phyloP scores from a whole-genome alignment of 2,888 invertebrate genomes.

The Nomada ruficornis region DNA sequence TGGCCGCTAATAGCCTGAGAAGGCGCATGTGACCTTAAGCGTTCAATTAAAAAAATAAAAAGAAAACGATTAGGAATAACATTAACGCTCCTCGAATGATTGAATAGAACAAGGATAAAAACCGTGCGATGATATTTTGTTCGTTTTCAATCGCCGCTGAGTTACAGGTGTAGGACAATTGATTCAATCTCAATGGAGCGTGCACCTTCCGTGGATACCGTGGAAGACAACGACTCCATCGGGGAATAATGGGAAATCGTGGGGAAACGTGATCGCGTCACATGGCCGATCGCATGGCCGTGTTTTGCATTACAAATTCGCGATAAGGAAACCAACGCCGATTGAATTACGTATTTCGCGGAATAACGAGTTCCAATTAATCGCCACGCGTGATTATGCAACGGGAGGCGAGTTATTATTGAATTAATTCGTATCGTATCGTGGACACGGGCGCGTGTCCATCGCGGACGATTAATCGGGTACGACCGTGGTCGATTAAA shows the following conservation, averaged over 20 bases:
- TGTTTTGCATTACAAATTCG: constrained; percentile 48
- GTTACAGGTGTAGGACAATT: no score
- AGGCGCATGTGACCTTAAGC: no score
- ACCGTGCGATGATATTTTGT: no score
- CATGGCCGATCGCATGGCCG: neutral
- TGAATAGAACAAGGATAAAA: no score
- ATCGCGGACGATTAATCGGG: constrained; percentile 46
- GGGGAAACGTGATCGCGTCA: constrained; percentile 13
- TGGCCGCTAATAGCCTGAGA: no score
- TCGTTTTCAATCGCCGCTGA: no score
- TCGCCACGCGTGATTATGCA: constrained; percentile 40
- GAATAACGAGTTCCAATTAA: constrained; percentile 49
- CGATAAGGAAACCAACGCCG: constrained; percentile 41
- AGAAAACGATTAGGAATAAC: no score
- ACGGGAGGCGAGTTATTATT: constrained; percentile 42
- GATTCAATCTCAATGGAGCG: no score
- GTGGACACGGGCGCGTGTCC: constrained; percentile 22
- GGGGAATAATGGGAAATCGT: constrained; percentile 12
- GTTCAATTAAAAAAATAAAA: no score
- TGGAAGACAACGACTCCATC: neutral
- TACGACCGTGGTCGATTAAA: no score
- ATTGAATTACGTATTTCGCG: constrained; percentile 47
- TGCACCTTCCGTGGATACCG: no score
- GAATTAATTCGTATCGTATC: constrained; percentile 44
- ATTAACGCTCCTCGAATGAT: no score